These are phyloP conservation scores for Probosciger aterrimus DNA, from an alignment of 2,113 vertebrate genomes.

Conservation along the genomic window DNA sequence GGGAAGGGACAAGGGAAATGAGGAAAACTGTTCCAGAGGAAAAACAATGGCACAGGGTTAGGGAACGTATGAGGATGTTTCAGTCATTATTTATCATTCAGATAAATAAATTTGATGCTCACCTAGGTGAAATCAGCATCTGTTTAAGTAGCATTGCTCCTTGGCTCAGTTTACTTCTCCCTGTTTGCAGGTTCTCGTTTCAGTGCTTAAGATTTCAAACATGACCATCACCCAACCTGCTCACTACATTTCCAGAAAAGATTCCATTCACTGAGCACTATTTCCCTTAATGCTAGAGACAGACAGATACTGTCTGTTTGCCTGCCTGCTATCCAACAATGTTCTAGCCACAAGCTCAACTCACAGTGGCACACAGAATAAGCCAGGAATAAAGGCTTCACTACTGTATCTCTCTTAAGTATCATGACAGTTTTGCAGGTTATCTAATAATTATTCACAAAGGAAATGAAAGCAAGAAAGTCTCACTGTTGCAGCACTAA, in stretches of 20 bases:
- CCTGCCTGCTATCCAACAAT: not conserved
- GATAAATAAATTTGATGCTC: conserved; percentile 28
- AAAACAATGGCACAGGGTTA: not conserved
- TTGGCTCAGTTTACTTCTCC: not conserved
- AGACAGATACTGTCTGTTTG: not conserved
- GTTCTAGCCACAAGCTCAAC: accelerated
- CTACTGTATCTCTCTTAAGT: not conserved
- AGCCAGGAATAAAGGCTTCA: not conserved
- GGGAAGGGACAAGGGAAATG: not conserved
- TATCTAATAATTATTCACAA: not conserved
- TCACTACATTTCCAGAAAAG: not conserved
- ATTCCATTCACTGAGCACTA: not conserved
- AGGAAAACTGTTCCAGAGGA: not conserved
- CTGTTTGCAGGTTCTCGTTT: not conserved
- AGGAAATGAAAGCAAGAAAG: not conserved
- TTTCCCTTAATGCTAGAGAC: not conserved
- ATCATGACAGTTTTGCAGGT: not conserved
- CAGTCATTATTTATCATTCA: not conserved
- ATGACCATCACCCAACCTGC: not conserved
- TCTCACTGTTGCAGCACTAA: not conserved
- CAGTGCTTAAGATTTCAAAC: not conserved
- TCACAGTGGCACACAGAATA: accelerated
- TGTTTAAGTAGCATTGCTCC: not conserved
- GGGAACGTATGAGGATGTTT: not conserved
- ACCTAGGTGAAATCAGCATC: not conserved